Conservation (phyloP, 1,140 invertebrate species). For the Heliothis subflexa region DNA sequence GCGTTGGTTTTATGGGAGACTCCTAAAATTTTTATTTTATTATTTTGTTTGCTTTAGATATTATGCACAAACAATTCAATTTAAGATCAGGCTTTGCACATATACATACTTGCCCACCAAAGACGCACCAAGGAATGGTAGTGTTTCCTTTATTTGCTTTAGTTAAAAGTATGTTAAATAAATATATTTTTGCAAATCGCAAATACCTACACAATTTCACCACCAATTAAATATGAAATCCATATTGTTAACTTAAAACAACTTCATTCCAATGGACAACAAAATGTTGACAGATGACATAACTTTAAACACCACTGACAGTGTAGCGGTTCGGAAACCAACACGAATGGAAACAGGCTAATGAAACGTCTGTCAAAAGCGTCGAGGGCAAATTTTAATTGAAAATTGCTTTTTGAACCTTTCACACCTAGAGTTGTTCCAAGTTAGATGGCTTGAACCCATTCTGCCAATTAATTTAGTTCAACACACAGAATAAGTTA, state of each 20-base stretch:
- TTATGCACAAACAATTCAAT: too few species aligned
- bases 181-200: too few species aligned
- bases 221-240: not conserved
- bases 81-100: too few species aligned
- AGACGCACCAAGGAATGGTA: too few species aligned
- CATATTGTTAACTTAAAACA: not conserved
- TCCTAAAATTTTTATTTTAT: too few species aligned
- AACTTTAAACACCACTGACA: conserved; percentile 28
- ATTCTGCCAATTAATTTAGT: conserved; percentile 52
- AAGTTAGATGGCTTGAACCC: conserved; percentile 52
- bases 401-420: conserved; percentile 73
- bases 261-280: not conserved
- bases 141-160: too few species aligned
- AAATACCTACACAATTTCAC: too few species aligned
- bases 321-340: conserved; percentile 47
- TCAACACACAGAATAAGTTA: conserved; percentile 33
- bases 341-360: conserved; percentile 71
- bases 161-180: too few species aligned
- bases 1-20: too few species aligned
- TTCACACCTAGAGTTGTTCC: conserved; percentile 61
- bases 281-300: conserved; percentile 38
- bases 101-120: too few species aligned
- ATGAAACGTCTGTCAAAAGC: conserved; percentile 81
- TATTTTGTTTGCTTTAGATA: too few species aligned
- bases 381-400: conserved; percentile 72